Evolutionary conservation across 2,113 vertebrate species (phyloP), one percentile per base, ranked within the genome.

Genomic region (Tautogolabrus adspersus): DNA sequence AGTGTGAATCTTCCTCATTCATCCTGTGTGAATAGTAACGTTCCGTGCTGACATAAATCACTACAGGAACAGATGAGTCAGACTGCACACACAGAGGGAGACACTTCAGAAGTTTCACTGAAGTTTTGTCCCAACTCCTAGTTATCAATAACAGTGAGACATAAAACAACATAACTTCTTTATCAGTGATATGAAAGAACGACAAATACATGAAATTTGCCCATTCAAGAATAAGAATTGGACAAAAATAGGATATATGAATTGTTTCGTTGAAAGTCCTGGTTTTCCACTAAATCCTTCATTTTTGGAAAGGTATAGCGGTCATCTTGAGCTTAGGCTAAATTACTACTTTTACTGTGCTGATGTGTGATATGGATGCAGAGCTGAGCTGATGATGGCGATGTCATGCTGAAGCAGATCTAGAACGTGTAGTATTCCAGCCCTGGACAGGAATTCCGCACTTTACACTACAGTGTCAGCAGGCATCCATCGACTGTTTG

Each of bases 331-430:
- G 54, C 62, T 76, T 16, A 30, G 72, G 38, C 61, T 69, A 74
- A n/a, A 65, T 89, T 89, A 92, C 80, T 71, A 60, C 59, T 82
- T 90, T 82, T 72, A 4, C 21, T 34, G n/a, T 22, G 57, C 38
- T 74, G 70, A 68, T 72, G 79, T 42, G 49, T 56, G 40, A 64
- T 70, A 61, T 62, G 52, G 18, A 58, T 62, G 69, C 68, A 58
- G 38, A 54, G 63, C n/a, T 6, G 51, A 0, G 5, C 49, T 37
- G 64, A 69, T 12, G 2, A 9, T 19, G 44, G 12, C 13, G 23
- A 46, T n/a, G n/a, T 6, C 30, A 64, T 64, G 54, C 71, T 12
- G 68, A 68, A n/a, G 56, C 6, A 49, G 61, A 61, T 44, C 65
- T 70, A 61, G 47, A n/a, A 56, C 9, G 16, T 70, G 30, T 34